A percentile compares a stretch with the other conserved stretches of the same genome.
phyloP scores from a whole-genome alignment of 2,797 vertebrate species.

The Furcifer pardalis region DNA sequence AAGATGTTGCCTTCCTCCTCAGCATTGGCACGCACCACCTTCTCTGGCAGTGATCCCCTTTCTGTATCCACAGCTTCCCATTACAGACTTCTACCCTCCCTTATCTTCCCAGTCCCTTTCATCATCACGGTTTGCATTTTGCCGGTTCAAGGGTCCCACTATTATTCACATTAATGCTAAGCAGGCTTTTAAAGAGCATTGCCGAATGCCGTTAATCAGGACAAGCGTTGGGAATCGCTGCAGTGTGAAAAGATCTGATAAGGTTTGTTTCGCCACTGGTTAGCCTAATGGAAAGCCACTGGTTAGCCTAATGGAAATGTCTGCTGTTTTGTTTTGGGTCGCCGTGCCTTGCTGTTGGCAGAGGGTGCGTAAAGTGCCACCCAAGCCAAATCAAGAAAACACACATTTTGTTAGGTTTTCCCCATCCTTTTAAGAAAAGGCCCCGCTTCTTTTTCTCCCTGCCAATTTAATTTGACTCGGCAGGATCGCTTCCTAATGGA shows the following conservation, averaged over 20 bases:
- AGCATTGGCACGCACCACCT: too few species aligned
- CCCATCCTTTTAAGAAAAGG: constrained; percentile 22
- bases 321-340: background rate
- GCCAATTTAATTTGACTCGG: constrained; percentile 37
- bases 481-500: background rate
- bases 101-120: background rate
- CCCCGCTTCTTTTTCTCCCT: background rate
- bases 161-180: background rate
- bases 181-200: background rate
- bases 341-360: background rate
- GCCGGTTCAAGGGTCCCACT: background rate
- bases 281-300: background rate
- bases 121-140: background rate
- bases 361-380: background rate
- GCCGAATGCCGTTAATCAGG: background rate
- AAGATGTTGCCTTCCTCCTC: background rate
- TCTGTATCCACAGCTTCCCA: background rate
- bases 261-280: background rate
- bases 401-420: background rate
- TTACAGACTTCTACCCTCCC: background rate
- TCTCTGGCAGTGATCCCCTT: background rate
- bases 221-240: background rate
- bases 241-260: background rate
- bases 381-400: background rate
- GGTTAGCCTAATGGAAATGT: background rate